Evolutionary conservation across 2,797 vertebrate species (phyloP), one percentile per base, ranked within the genome.

Genomic region (Perodicticus potto): DNA sequence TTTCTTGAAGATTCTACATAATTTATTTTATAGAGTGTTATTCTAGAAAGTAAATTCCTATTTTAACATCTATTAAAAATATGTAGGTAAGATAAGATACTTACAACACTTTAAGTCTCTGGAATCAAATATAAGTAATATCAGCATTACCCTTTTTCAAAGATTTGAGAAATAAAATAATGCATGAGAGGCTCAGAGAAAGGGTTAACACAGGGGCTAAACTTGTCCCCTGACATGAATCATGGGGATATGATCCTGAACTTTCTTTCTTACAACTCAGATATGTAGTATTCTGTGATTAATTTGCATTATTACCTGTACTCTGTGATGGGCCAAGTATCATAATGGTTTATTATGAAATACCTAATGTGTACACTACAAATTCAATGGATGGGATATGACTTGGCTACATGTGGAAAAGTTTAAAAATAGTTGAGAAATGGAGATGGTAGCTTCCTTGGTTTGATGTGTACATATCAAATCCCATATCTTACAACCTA

Each of bases 21-120:
- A 81, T 20, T 70, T 86, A 43, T 70, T 76, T 63, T 73, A 82
- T 6, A 80, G 12, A 29, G 27, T 72, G 25, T 32, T 43, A 45
- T 45, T 78, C 32, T 67, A 49, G 49, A 80, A 94, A 92, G 3
- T 40, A 11, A 83, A 89, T 89, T 10, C 7, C 8, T 59, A 78
- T 78, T 86, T 92, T 77, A 89, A 32, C 32, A 61, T n/a, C 12
- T 40, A 40, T 73, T 82, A 40, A 95, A 86, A 78, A 22, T 89
- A 90, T 13, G 3, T 63, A 84, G 32, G 53, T 77, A 20, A 25
- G 37, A 65, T 57, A 72, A 65, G 9, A 92, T 1, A 69, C 3
- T 53, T 83, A 14, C 7, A 61, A 29, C 94, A 43, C 22, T 40
- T 65, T 65, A 45, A 74, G 22, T 23, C 13, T 89, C 40, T 86